A percentile compares a stretch with the other conserved stretches of the same genome.
phyloP scores from a whole-genome alignment of 2,888 invertebrate species.

The Antitype chi region DNA sequence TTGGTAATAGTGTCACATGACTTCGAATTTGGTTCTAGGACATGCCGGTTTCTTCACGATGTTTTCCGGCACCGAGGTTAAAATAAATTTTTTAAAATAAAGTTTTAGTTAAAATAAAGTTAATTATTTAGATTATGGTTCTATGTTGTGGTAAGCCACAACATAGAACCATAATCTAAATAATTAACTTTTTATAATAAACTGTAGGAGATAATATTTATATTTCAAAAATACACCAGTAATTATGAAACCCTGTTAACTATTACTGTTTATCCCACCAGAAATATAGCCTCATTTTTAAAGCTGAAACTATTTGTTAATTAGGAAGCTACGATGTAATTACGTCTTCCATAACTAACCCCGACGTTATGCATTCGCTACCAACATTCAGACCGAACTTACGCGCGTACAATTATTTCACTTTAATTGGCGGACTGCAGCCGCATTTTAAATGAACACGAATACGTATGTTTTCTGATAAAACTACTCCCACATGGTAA shows the following conservation, averaged over 20 bases:
- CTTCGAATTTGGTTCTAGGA: no score
- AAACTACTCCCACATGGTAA: constrained; percentile 44
- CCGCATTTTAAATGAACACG: constrained; percentile 70
- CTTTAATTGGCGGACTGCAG: constrained; percentile 66
- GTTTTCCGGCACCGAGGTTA: no score
- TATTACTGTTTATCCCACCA: constrained; percentile 24
- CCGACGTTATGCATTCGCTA: constrained; percentile 45
- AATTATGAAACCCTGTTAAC: constrained; percentile 5
- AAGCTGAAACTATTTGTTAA: constrained; percentile 56
- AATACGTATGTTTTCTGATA: constrained; percentile 67
- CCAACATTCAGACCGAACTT: constrained; percentile 55
- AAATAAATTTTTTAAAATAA: no score
- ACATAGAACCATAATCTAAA: neutral
- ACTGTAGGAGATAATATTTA: constrained; percentile 1
- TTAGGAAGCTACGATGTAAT: constrained; percentile 54
- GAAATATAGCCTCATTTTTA: constrained; percentile 53
- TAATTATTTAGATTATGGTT: no score
- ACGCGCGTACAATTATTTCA: constrained; percentile 59
- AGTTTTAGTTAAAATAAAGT: no score
- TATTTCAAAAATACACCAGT: constrained; percentile 8
- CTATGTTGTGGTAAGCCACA: no score
- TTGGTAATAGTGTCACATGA: no score
- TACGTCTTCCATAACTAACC: constrained; percentile 58
- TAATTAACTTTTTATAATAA: neutral
- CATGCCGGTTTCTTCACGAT: no score